These are phyloP conservation scores for Hafferia zeledoni DNA, from an alignment of 2,797 vertebrate species.

Conservation along the genomic window DNA sequence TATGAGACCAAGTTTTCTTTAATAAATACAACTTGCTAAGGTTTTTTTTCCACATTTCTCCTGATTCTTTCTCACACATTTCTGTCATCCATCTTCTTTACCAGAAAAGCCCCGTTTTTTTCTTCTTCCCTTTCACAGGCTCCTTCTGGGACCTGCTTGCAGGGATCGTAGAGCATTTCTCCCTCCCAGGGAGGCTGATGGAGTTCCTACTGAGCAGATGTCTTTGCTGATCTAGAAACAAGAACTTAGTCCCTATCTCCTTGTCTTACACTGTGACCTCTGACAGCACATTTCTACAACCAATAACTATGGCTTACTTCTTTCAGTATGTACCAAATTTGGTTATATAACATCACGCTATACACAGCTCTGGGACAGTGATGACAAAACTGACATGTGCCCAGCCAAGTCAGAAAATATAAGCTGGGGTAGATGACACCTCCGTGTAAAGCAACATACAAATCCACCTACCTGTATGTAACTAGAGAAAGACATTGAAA, in stretches of 20 bases:
- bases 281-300: background rate
- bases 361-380: background rate
- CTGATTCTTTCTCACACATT: background rate
- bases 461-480: background rate
- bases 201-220: background rate
- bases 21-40: background rate
- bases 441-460: background rate
- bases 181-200: background rate
- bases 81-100: background rate
- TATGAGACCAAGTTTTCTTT: background rate
- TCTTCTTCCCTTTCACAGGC: background rate
- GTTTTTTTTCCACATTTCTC: background rate
- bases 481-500: background rate
- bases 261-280: background rate
- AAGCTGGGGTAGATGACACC: background rate
- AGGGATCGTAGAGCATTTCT: background rate
- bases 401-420: conserved; percentile 1
- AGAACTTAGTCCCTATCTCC: background rate
- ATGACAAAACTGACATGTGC: background rate
- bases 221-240: background rate
- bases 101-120: background rate
- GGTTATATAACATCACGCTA: background rate
- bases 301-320: background rate
- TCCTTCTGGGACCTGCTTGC: background rate
- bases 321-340: background rate